These are phyloP conservation scores for Drosophila varians DNA, from an alignment of 1,140 invertebrate genomes.

Conservation along the genomic window DNA sequence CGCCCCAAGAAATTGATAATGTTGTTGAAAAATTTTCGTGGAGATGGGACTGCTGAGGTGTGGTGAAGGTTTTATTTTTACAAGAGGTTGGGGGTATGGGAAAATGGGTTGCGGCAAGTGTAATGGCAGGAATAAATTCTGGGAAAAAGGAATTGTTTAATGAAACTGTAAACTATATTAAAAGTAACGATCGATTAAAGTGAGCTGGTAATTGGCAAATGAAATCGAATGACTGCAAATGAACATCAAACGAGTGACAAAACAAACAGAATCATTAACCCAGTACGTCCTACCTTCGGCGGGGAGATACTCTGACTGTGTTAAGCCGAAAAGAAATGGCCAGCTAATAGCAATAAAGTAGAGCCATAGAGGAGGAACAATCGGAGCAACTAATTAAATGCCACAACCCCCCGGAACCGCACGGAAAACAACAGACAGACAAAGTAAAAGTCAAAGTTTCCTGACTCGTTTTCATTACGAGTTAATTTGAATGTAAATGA, in stretches of 20 bases:
- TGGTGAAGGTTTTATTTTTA: not conserved
- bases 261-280: conserved; percentile 51
- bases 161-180: not conserved
- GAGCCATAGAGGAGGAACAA: conserved; percentile 47
- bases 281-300: conserved; percentile 22
- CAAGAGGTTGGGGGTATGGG: conserved; percentile 28
- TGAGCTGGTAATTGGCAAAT: conserved; percentile 10
- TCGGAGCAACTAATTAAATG: conserved; percentile 79
- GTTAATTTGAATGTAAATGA: conserved; percentile 83
- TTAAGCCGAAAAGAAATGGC: conserved; percentile 65
- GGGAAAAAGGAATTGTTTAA: no score
- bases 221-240: conserved; percentile 37
- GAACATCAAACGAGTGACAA: conserved; percentile 57
- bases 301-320: conserved; percentile 51
- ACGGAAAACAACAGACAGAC: conserved; percentile 7
- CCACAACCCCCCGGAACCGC: conserved; percentile 69
- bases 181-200: conserved; percentile 16
- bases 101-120: conserved; percentile 52
- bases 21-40: not conserved
- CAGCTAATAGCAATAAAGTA: conserved; percentile 44
- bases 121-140: conserved; percentile 27
- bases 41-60: conserved; percentile 13
- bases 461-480: conserved; percentile 82
- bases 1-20: conserved; percentile 26
- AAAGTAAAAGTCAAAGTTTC: conserved; percentile 44